Percentiles rank a stretch among this genome's conserved stretches.
These are phyloP conservation scores for Palythoa caribaeorum DNA, from an alignment of 92 coral and sea anemone species.

Conservation along the genomic window DNA sequence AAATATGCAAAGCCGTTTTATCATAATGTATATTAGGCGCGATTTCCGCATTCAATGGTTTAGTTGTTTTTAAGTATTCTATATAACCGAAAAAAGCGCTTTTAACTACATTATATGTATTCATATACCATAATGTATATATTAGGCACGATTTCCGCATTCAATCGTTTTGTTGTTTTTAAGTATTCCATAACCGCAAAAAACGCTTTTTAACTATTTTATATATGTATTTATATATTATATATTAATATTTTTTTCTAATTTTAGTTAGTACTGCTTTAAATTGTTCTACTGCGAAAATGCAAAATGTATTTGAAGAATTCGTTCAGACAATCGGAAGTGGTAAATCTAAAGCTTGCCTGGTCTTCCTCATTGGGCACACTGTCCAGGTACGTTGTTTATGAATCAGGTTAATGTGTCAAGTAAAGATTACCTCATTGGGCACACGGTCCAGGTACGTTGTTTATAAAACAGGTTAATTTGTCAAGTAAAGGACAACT, in stretches of 20 bases:
- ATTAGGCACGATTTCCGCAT: no score
- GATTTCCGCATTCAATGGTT: no score
- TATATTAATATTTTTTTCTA: neutral
- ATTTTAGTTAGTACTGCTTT: neutral
- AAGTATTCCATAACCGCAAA: neutral
- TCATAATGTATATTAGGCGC: no score
- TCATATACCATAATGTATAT: no score
- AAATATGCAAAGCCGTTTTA: no score
- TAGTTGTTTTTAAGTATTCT: no score
- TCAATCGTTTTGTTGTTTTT: no score
- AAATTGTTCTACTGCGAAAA: conserved; percentile 20
- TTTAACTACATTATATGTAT: neutral
- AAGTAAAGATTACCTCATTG: conserved; percentile 23
- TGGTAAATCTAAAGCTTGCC: conserved; percentile 44
- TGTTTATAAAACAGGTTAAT: no score
- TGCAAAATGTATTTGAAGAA: conserved; percentile 12
- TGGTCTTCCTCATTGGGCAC: conserved; percentile 80
- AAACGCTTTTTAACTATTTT: neutral
- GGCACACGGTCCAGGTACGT: no score
- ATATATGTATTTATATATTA: no score
- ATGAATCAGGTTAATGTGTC: neutral
- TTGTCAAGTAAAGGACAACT: no score
- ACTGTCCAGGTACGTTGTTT: conserved; percentile 70
- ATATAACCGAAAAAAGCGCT: no score
- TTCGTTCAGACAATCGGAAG: conserved; percentile 5